Base-by-base conservation (phyloP, 2,797 vertebrate species). In the Macropodus opercularis region DNA sequence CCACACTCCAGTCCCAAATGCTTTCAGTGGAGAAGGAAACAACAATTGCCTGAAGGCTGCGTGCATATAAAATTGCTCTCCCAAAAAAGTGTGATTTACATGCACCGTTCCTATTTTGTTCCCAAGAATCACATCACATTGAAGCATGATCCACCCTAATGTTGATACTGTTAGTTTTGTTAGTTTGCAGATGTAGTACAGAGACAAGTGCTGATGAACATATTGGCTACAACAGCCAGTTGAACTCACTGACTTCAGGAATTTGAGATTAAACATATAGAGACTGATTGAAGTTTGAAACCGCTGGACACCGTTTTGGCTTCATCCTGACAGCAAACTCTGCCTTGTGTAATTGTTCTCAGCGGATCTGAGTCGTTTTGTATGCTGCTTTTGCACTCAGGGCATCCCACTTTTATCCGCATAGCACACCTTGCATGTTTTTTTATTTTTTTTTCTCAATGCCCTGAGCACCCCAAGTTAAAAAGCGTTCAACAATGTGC, bases 1-100 rank as follows among this genome's bases (percentile, higher is more conserved):
- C 80, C 81, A 80, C 89, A 67, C 77, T 75, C 49, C 11, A 58
- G 50, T 86, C 84, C 77, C 86, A 76, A 67, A 85, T 63, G 80
- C 74, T 72, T 86, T 79, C 74, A 69, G 46, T 70, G 60, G 55
- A 74, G 74, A 55, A 81, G 73, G 62, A 84, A 77, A 77, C 54
- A 79, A 69, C 62, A 79, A 39, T 83, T 43, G 84, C 88, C 82
- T 72, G 69, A 81, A 82, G 82, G 72, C 48, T 53, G 47, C 63
- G 6, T 69, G 67, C 64, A 83, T 75, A 55, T 75, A 44, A 77
- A 83, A 69, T 67, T 59, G 27, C 14, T 51, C 52, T 63, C 61
- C 40, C 26, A 12, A 36, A 52, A 68, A 10, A 4, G 11, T 32
- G 29, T 46, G 24, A 72, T 60, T 57, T 68, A 55, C 47, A 57